Percentiles rank a stretch among this genome's conserved stretches.
These are phyloP conservation scores for Dryocosmus kuriphilus DNA, from an alignment of 2,888 invertebrate genomes.

Conservation along the genomic window DNA sequence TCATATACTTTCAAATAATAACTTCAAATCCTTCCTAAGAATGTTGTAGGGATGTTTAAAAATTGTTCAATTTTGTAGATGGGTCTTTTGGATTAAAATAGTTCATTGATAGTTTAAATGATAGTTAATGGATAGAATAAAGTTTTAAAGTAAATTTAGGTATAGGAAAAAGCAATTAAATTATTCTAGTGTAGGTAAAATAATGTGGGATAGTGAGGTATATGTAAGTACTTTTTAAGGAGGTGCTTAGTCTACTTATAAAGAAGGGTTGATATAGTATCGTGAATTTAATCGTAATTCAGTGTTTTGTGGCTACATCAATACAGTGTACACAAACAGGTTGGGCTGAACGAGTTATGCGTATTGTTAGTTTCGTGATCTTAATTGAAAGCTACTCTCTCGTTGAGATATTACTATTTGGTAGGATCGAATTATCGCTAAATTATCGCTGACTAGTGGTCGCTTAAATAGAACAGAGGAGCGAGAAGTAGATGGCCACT, in stretches of 20 bases:
- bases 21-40: neutral
- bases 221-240: neutral
- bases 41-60: too few relatives aligned
- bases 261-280: constrained; percentile 21
- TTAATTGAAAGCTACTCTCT: constrained; percentile 45
- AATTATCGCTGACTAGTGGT: constrained; percentile 45
- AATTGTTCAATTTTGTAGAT: too few relatives aligned
- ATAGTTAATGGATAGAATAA: too few relatives aligned
- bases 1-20: neutral
- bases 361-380: constrained; percentile 43
- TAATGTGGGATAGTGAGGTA: neutral
- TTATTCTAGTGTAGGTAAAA: too few relatives aligned
- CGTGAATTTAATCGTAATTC: constrained; percentile 1
- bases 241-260: constrained; percentile 5
- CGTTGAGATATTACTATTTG: constrained; percentile 19
- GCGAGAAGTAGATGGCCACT: neutral
- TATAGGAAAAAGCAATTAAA: too few relatives aligned
- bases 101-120: too few relatives aligned
- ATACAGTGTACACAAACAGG: neutral
- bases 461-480: neutral
- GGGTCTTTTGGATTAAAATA: too few relatives aligned
- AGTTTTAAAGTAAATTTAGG: too few relatives aligned
- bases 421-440: constrained; percentile 51
- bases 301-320: neutral
- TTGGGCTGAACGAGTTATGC: constrained; percentile 42